phyloP scores from a whole-genome alignment of 92 coral and sea anemone genomes.

The Zoanthus sociatus region DNA sequence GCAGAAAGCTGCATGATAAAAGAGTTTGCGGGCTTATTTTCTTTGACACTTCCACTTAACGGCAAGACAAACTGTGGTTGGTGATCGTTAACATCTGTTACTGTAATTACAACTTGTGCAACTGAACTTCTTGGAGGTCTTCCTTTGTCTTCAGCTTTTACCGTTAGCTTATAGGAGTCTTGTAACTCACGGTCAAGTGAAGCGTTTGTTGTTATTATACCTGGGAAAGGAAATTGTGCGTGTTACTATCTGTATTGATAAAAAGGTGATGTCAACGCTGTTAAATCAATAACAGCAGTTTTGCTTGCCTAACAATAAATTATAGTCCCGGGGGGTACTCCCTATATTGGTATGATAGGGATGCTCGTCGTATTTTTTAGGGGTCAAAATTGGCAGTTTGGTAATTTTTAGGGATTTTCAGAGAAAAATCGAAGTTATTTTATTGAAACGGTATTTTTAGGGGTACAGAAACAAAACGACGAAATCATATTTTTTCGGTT shows the following conservation, averaged over 20 bases:
- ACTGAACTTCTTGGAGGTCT: conserved; percentile 63
- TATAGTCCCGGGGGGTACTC: no score
- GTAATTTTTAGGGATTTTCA: no score
- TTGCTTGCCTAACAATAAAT: no score
- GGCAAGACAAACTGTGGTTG: conserved; percentile 71
- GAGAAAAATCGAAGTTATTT: no score
- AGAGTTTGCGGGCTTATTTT: conserved; percentile 77
- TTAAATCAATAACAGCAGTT: no score
- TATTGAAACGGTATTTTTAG: no score
- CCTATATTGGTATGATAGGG: no score
- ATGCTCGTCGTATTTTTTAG: no score
- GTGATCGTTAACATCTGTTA: conserved; percentile 88
- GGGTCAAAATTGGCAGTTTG: no score
- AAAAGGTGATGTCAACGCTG: not conserved
- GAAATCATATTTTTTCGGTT: no score
- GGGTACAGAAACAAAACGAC: no score
- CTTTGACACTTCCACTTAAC: conserved; percentile 78
- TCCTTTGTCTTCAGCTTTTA: conserved; percentile 83
- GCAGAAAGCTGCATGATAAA: conserved; percentile 82
- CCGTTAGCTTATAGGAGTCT: conserved; percentile 58
- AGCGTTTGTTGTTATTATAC: conserved; percentile 75
- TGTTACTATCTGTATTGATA: not conserved
- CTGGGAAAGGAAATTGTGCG: conserved; percentile 37
- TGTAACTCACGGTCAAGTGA: conserved; percentile 77
- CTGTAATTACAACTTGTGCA: conserved; percentile 63